These are phyloP conservation scores for Pollenia labialis DNA, from an alignment of 2,888 invertebrate genomes.

Conservation along the genomic window DNA sequence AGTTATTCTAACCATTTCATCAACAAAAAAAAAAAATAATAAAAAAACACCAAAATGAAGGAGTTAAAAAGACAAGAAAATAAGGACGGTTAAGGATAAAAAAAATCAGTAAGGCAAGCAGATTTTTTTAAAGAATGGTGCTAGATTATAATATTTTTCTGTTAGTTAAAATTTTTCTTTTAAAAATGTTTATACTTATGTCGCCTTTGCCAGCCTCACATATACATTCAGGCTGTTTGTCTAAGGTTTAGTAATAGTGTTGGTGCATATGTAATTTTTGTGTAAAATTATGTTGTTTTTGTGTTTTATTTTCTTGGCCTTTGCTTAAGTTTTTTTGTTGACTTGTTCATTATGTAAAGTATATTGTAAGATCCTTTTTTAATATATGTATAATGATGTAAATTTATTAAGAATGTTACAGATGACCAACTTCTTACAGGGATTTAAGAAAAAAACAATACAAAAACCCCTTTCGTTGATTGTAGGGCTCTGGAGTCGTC, in stretches of 20 bases:
- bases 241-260: neutral
- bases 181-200: neutral
- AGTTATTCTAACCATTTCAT: constrained; percentile 15
- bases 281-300: constrained; percentile 10
- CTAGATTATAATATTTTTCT: constrained; percentile 12
- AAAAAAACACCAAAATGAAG: neutral
- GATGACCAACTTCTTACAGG: constrained; percentile 17
- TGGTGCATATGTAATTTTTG: neutral
- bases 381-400: neutral
- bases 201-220: neutral
- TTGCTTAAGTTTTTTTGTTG: constrained; percentile 25
- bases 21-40: neutral
- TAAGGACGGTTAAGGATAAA: neutral
- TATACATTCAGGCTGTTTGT: neutral
- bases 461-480: no score
- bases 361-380: constrained; percentile 35
- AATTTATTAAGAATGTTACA: neutral
- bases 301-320: constrained; percentile 47
- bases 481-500: no score
- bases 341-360: constrained; percentile 48
- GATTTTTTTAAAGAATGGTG: no score
- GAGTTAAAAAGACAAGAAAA: neutral
- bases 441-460: no score
- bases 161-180: constrained; percentile 1
- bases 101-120: no score